These are phyloP conservation scores for Myotis vivesi DNA, from an alignment of 2,797 vertebrate genomes.

Conservation along the genomic window DNA sequence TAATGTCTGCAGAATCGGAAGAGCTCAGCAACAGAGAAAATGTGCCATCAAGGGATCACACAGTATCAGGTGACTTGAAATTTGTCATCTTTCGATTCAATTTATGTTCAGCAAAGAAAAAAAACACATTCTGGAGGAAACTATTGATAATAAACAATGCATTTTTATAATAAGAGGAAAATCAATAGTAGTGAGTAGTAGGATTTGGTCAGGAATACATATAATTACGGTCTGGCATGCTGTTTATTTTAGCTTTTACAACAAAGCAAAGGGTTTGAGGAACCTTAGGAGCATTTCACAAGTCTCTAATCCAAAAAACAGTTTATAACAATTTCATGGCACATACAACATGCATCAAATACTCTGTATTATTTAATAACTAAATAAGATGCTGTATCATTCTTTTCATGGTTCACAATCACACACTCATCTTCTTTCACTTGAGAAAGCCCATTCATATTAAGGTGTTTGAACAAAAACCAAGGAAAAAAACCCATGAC, in stretches of 20 bases:
- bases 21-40: constrained; percentile 8
- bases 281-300: constrained; percentile 61
- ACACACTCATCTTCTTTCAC: constrained; percentile 20
- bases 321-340: constrained; percentile 66
- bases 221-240: constrained; percentile 68
- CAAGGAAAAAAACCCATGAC: neutral
- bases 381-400: constrained; percentile 41
- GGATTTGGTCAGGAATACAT: constrained; percentile 54
- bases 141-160: constrained; percentile 37
- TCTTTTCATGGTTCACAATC: constrained; percentile 28
- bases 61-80: constrained; percentile 20
- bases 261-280: constrained; percentile 63
- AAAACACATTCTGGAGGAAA: constrained; percentile 54
- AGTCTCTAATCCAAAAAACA: constrained; percentile 63
- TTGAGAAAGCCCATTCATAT: constrained; percentile 46
- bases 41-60: neutral
- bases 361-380: constrained; percentile 54
- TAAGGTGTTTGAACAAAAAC: constrained; percentile 61
- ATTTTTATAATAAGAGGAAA: constrained; percentile 42
- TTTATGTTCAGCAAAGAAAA: constrained; percentile 57
- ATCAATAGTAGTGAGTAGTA: neutral
- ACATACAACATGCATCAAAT: constrained; percentile 64
- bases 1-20: neutral
- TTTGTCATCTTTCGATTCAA: constrained; percentile 23
- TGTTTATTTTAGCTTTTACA: constrained; percentile 78